Conservation (phyloP, 1,140 invertebrate species). For the Saccostrea cuccullata region DNA sequence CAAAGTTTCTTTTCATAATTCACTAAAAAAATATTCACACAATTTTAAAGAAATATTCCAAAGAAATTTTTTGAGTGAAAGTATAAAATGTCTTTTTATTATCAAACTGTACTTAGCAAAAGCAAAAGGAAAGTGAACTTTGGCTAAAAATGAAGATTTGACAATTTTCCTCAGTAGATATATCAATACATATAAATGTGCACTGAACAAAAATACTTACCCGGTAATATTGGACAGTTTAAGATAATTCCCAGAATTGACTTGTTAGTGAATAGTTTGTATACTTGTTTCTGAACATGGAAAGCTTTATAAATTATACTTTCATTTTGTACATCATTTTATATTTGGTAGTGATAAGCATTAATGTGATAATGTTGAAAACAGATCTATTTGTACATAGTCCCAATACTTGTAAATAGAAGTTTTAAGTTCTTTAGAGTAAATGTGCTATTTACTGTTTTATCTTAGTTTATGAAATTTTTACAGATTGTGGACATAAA, state of each 20-base stretch:
- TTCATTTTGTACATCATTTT: not conserved
- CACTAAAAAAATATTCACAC: too few species aligned
- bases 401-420: conserved; percentile 7
- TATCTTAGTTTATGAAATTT: not conserved
- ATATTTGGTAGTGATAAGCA: not conserved
- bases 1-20: not conserved
- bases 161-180: too few species aligned
- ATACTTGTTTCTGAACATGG: not conserved
- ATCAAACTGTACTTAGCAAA: too few species aligned
- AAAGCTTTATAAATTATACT: not conserved
- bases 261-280: not conserved
- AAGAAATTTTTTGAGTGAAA: too few species aligned
- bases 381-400: conserved; percentile 16
- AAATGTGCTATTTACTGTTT: not conserved
- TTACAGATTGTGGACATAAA: not conserved
- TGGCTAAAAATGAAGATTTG: too few species aligned
- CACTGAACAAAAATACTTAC: too few species aligned
- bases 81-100: not conserved
- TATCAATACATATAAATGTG: too few species aligned
- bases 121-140: too few species aligned
- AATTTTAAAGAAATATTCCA: too few species aligned
- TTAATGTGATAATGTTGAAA: not conserved
- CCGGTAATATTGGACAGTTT: too few species aligned
- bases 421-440: not conserved
- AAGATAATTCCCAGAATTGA: not conserved